Percentiles rank a stretch among this genome's conserved stretches.
Evolutionary conservation across 1,140 invertebrate species (phyloP).

Genomic region (Zaprionus tsacasi): DNA sequence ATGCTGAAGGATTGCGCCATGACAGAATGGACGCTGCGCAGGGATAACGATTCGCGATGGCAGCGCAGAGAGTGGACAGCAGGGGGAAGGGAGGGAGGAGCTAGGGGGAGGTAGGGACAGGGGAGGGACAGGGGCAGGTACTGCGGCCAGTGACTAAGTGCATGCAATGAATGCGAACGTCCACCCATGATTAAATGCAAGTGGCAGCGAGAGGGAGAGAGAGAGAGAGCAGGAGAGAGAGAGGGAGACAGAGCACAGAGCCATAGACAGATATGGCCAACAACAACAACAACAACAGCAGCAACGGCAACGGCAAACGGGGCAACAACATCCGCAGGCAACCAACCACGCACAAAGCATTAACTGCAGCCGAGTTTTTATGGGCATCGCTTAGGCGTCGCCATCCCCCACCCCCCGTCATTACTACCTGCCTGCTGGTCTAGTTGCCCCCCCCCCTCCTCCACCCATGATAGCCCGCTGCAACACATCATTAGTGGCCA

Average conservation of each 20-base stretch:
- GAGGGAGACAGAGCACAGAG: not conserved
- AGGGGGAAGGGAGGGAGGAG: not conserved
- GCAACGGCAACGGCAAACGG: not conserved
- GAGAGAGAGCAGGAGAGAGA: no score
- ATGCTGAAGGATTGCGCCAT: conserved; percentile 38
- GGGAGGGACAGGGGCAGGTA: not conserved
- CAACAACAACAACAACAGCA: conserved; percentile 11
- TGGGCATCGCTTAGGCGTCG: conserved; percentile 1
- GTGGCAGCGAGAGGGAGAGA: not conserved
- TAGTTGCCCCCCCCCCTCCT: not conserved
- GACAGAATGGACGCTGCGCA: not conserved
- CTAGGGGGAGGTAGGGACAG: not conserved
- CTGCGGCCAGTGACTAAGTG: conserved; percentile 36
- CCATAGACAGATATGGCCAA: conserved; percentile 7
- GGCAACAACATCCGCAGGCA: conserved; percentile 3
- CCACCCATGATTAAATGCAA: conserved; percentile 45
- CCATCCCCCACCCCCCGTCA: not conserved
- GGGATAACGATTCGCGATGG: conserved; percentile 20
- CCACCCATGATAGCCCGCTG: not conserved
- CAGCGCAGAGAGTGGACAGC: not conserved
- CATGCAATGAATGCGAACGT: conserved; percentile 39
- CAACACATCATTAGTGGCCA: conserved; percentile 10
- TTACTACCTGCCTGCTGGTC: not conserved
- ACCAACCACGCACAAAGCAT: conserved; percentile 25
- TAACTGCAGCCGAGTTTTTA: conserved; percentile 25